Conservation (phyloP, 2,888 invertebrate species). For the Cremastinae sp. region DNA sequence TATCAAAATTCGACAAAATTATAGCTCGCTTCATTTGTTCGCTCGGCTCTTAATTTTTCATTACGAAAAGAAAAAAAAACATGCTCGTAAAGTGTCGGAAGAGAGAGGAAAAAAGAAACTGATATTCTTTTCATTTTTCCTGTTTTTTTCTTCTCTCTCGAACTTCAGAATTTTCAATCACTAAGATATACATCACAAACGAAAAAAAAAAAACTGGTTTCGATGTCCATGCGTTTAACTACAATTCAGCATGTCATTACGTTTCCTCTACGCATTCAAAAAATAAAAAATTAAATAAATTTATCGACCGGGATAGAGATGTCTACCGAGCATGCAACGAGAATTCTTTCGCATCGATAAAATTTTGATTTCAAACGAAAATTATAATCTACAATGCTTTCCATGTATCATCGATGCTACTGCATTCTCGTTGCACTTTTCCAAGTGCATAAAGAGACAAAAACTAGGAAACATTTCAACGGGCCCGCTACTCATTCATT, state of each 20-base stretch:
- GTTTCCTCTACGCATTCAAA: slow-evolving; percentile 47
- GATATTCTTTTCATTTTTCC: not conserved
- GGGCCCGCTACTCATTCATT: slow-evolving; percentile 42
- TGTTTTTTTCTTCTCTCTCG: not conserved
- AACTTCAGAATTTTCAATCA: not conserved
- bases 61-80: slow-evolving; percentile 41
- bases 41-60: slow-evolving; percentile 35
- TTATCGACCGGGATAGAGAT: slow-evolving; percentile 31
- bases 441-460: slow-evolving; percentile 35
- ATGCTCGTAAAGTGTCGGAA: slow-evolving; percentile 36
- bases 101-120: slow-evolving; percentile 8
- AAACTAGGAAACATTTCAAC: slow-evolving; percentile 36
- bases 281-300: slow-evolving; percentile 25
- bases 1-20: slow-evolving; percentile 3
- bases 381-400: not conserved
- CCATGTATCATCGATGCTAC: slow-evolving; percentile 18
- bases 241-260: slow-evolving; percentile 20
- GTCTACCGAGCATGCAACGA: slow-evolving; percentile 32
- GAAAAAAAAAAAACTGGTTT: slow-evolving; percentile 13
- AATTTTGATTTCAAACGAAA: not conserved
- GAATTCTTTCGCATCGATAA: slow-evolving; percentile 14
- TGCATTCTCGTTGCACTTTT: slow-evolving; percentile 28
- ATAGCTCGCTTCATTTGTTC: slow-evolving; percentile 56
- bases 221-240: slow-evolving; percentile 48
- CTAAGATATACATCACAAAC: slow-evolving; percentile 22